Conservation (phyloP, 2,113 vertebrate species). For the Deroptyus accipitrinus region DNA sequence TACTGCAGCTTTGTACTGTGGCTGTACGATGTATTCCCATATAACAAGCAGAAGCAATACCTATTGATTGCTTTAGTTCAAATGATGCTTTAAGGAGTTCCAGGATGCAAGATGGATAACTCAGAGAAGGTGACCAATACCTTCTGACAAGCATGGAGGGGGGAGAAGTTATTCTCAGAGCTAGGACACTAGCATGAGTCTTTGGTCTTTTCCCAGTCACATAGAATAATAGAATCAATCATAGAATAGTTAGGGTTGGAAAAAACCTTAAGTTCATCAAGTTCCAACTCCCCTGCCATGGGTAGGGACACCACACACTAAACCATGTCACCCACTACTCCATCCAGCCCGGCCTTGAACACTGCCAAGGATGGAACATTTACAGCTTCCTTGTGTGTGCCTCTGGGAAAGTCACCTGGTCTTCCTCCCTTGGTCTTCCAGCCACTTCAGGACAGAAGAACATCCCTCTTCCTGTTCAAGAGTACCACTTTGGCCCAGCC, state of each 20-base stretch:
- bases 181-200: neutral
- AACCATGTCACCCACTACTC: neutral
- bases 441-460: neutral
- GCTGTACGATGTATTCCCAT: conserved; percentile 33
- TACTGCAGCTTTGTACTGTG: conserved; percentile 66
- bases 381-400: neutral
- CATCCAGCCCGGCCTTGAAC: neutral
- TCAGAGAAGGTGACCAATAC: conserved; percentile 24
- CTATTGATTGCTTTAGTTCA: conserved; percentile 60
- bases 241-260: neutral
- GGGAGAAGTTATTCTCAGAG: neutral
- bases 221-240: neutral
- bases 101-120: conserved; percentile 5
- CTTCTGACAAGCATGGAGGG: neutral
- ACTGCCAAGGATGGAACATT: neutral
- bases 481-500: neutral
- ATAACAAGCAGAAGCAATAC: conserved; percentile 22
- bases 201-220: neutral
- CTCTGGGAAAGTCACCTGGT: neutral
- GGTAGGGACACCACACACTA: neutral
- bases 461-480: neutral
- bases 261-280: neutral
- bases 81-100: conserved; percentile 29
- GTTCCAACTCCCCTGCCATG: neutral
- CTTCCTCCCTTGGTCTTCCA: neutral